Evolutionary conservation across 2,113 vertebrate species (phyloP), one percentile per base, ranked within the genome.

Genomic region (Prunella himalayana): DNA sequence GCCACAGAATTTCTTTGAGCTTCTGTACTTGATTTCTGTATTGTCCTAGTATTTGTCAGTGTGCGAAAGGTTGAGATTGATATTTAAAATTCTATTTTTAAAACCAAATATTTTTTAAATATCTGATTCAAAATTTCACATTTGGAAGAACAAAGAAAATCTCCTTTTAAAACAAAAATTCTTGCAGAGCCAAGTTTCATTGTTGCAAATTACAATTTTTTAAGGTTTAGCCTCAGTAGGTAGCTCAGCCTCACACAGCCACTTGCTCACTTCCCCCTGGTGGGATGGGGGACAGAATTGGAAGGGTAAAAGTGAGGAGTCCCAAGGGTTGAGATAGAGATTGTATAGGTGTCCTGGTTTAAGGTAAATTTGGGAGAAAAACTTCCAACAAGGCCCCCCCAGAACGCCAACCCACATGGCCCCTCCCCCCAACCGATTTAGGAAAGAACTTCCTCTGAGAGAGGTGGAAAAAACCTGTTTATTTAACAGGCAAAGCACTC

Each of bases 201-300:
- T 31, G n/a, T 30, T 9, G 1, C 8, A 64, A 92, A 42, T 75
- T 51, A 15, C 8, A 86, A 3, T 50, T 90, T 63, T 11, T 41
- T 41, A 20, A 59, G 7, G 4, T 64, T 84, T 72, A 54, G 19
- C 2, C 11, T 42, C 21, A 44, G 21, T 13, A 39, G 68, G 61
- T 28, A 28, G 1, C 18, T 53, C 21, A 57, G 15, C 1, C 7
- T 23, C 51, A 23, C 8, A 11, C 3, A 71, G 20, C 5, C 6
- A 3, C 30, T 61, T 4, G 4, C 14, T 60, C 7, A 4, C 17
- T 69, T 47, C 5, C 1, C 2, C 15, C 5, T 3, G 2, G 10
- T 63, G n/a, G 12, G 10, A 44, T 19, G 9, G 15, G 33, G 13
- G 30, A n/a, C 10, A 30, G 23, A 82, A 50, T 3, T 0, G 0